Evolutionary conservation across 2,797 vertebrate genomes (phyloP), one percentile per base, ranked within the genome.

Genomic region (Chromis chromis): DNA sequence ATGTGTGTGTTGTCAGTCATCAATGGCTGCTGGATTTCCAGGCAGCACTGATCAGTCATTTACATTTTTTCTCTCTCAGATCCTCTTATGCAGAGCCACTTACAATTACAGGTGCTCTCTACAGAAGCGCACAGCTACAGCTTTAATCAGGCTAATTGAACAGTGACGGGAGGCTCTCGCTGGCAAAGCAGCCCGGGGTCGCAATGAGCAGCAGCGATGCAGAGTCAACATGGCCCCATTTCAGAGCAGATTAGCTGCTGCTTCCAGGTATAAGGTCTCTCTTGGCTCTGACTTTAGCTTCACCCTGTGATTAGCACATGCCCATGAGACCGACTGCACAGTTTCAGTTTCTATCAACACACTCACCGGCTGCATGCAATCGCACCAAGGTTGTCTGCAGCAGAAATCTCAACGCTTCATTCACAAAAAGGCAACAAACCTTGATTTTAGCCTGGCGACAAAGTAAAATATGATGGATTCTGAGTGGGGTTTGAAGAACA

Each of bases 241-340:
- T 65, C 70, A 56, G 31, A 82, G 76, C 60, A 73, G 87, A 90
- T 83, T 86, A 90, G 72, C 60, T 19, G 49, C 48, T 54, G 54
- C 49, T 22, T 74, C 64, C 74, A 57, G 73, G 28, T 17, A 11
- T 12, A 69, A 67, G 83, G 81, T 82, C 77, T 81, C 74, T 76
- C 42, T 21, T 13, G 52, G 53, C 67, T 56, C 42, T 17, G 71
- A 71, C 69, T 70, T 72, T n/a, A 77, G 70, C 65, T 74, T 87
- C 53, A 68, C 19, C 73, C 55, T 67, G 72, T 83, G 82, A 84
- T 85, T 65, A 81, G 60, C 76, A 74, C 42, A 46, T 67, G 48
- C 54, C 22, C 73, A 59, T 2, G 17, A 59, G 48, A 73, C 55
- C 22, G 25, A 22, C 31, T 13, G 74, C 74, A 72, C 73, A 55